A percentile compares a stretch with the other conserved stretches of the same genome.
Conservation (phyloP, 1,140 invertebrate genomes). For the Spodoptera litura region DNA sequence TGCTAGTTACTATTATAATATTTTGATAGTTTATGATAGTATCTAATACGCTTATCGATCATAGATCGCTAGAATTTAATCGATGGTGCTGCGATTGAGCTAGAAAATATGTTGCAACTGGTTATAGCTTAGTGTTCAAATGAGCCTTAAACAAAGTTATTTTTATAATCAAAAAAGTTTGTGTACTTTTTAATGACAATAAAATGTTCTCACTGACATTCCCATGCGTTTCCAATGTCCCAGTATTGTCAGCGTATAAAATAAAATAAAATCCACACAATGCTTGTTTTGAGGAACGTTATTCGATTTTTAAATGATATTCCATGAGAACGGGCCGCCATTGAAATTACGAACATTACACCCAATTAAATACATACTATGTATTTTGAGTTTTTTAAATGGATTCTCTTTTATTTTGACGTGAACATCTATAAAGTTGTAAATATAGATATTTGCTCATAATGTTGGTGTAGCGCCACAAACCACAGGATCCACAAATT, state of each 20-base stretch:
- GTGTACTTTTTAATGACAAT: slow-evolving; percentile 41
- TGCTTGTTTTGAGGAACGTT: slow-evolving; percentile 43
- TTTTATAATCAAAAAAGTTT: slow-evolving; percentile 36
- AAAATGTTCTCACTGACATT: slow-evolving; percentile 42
- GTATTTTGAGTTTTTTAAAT: slow-evolving; percentile 29
- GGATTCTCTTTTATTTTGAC: background rate
- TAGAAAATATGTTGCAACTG: too few relatives aligned
- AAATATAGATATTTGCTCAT: background rate
- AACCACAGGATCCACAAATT: slow-evolving; percentile 23
- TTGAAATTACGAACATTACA: slow-evolving; percentile 17
- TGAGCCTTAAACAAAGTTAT: slow-evolving; percentile 12
- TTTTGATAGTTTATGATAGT: slow-evolving; percentile 1
- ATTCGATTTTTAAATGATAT: slow-evolving; percentile 35
- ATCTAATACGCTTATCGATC: too few relatives aligned
- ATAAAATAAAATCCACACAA: slow-evolving; percentile 45
- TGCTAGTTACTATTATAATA: background rate
- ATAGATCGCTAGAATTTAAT: too few relatives aligned
- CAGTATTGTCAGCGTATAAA: slow-evolving; percentile 46
- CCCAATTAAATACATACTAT: slow-evolving; percentile 30
- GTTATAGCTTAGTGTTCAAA: background rate
- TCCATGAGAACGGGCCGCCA: slow-evolving; percentile 27
- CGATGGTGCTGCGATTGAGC: too few relatives aligned
- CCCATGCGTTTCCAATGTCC: slow-evolving; percentile 43
- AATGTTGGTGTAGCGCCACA: background rate
- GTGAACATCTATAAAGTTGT: background rate